A percentile compares a stretch with the other conserved stretches of the same genome.
These are phyloP conservation scores for Pedionomus torquatus DNA, from an alignment of 2,113 vertebrate species.

Conservation along the genomic window DNA sequence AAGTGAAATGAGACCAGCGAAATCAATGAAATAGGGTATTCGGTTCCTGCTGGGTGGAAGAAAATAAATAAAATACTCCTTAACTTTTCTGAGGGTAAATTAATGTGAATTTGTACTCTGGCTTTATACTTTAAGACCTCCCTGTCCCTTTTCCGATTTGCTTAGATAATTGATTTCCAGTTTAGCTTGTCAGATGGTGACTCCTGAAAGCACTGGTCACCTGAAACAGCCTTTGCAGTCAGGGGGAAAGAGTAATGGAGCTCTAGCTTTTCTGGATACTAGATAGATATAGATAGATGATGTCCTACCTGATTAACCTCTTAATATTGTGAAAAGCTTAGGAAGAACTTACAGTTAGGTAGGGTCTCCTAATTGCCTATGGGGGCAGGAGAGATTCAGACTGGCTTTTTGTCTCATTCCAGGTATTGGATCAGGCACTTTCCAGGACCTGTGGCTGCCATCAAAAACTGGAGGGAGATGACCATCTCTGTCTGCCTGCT, in stretches of 20 bases:
- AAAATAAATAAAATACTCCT: not conserved
- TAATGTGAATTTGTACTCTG: not conserved
- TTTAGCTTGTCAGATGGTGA: not conserved
- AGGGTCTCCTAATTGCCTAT: not conserved
- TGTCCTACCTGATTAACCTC: not conserved
- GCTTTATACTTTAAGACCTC: not conserved
- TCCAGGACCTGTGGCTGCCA: not conserved
- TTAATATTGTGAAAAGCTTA: not conserved
- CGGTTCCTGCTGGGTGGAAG: not conserved
- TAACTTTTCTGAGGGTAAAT: not conserved
- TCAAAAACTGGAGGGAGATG: not conserved
- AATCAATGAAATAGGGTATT: not conserved
- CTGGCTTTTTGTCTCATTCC: not conserved
- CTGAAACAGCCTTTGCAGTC: not conserved
- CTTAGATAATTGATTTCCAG: not conserved
- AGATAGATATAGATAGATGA: not conserved
- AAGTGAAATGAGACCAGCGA: not conserved
- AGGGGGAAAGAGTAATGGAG: not conserved
- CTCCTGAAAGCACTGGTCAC: not conserved
- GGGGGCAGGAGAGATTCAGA: not conserved
- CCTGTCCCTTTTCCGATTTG: not conserved
- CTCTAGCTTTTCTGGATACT: not conserved
- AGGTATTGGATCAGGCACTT: not conserved
- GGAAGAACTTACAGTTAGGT: not conserved
- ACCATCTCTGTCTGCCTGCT: not conserved